Conservation (phyloP, 2,888 invertebrate genomes). For the Ophraella communa region DNA sequence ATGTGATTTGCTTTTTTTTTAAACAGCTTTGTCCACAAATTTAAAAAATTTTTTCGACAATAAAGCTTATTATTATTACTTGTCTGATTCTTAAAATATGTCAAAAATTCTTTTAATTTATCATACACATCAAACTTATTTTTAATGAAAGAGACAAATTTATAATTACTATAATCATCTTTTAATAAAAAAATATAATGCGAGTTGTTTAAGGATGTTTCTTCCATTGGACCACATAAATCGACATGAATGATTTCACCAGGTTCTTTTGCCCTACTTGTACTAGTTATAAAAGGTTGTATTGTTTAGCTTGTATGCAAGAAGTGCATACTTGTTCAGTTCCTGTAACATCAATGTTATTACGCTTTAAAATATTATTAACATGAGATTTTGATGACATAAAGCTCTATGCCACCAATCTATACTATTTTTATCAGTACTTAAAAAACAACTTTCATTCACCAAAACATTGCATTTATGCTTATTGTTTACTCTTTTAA, state of each 20-base stretch:
- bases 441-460: neutral
- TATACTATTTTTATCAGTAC: neutral
- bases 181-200: conserved; percentile 12
- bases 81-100: conserved; percentile 26
- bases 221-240: neutral
- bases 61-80: too few species aligned
- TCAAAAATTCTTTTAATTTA: conserved; percentile 28
- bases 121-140: conserved; percentile 5
- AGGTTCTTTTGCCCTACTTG: conserved; percentile 14
- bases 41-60: too few species aligned
- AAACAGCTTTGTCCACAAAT: too few species aligned
- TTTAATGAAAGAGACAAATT: conserved; percentile 20
- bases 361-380: conserved; percentile 12
- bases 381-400: conserved; percentile 34
- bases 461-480: neutral
- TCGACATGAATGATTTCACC: conserved; percentile 30
- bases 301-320: too few species aligned
- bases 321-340: neutral
- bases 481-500: neutral
- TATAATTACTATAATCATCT: conserved; percentile 32
- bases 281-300: neutral
- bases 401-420: neutral
- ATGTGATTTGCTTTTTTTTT: too few species aligned
- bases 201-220: too few species aligned
- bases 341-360: conserved; percentile 6